Evolutionary conservation across 2,888 invertebrate genomes (phyloP).

Genomic region (Tenthredo mesomela): DNA sequence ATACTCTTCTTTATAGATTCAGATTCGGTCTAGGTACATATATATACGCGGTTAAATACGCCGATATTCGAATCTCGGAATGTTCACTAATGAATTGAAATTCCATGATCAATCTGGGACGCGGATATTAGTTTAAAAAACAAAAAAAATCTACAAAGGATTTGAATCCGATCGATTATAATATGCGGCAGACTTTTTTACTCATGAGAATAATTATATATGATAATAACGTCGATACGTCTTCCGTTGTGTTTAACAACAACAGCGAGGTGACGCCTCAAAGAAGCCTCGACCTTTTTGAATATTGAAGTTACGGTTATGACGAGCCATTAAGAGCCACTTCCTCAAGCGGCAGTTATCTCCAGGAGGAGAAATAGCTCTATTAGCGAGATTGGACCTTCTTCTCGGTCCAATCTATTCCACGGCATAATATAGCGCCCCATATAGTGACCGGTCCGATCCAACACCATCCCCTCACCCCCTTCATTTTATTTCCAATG

Average conservation of each 20-base stretch:
- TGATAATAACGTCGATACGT: background rate
- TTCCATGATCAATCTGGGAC: too few relatives aligned
- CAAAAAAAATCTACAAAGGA: too few relatives aligned
- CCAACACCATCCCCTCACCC: background rate
- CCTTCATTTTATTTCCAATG: background rate
- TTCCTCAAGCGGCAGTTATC: background rate
- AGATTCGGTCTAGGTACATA: background rate
- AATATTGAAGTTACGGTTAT: slow-evolving; percentile 5
- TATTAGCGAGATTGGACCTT: slow-evolving; percentile 66
- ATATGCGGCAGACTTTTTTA: too few relatives aligned
- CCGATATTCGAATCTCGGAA: background rate
- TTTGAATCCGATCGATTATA: too few relatives aligned
- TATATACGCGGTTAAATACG: background rate
- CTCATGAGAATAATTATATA: background rate
- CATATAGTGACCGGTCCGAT: slow-evolving; percentile 9
- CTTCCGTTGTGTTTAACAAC: slow-evolving; percentile 25
- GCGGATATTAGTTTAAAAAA: too few relatives aligned
- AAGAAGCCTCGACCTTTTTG: slow-evolving; percentile 21
- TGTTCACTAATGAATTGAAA: too few relatives aligned
- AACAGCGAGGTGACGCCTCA: background rate
- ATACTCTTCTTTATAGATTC: slow-evolving; percentile 24
- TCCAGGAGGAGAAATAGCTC: slow-evolving; percentile 59
- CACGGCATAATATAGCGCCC: background rate
- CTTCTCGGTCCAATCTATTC: slow-evolving; percentile 60
- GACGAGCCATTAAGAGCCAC: slow-evolving; percentile 29